Evolutionary conservation across 1,140 invertebrate species (phyloP), one percentile per base, ranked within the genome.

Genomic region (Drosophila willistoni): DNA sequence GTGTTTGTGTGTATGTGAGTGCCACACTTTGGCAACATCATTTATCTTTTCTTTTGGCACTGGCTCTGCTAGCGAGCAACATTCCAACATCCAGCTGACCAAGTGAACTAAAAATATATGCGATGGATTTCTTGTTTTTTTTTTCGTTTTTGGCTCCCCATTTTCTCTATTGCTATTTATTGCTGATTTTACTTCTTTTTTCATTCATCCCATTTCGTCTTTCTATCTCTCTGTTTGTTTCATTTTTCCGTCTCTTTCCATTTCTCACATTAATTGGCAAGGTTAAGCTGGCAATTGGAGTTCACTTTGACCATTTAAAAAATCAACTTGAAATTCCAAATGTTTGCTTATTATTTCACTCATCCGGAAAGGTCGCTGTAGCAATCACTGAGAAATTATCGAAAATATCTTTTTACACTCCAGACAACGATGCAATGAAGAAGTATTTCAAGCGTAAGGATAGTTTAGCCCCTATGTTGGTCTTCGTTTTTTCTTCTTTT

Each of bases 191-290:
- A 67, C 63, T 77, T 56, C 36, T 12, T 39, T 51, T 64, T 29
- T 29, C 29, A n/a, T 29, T 29, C 29, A 29, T 29, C 29, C 29
- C 29, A 29, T 71, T 22, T 19, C 56, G 47, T 64, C 69, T 47
- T 63, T n/a, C n/a, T n/a, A n/a, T 68, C 33, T 17, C 56, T 14
- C 63, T 64, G 51, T 74, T 71, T 42, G 33, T 59, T 34, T 68
- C 54, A n/a, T 60, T 33, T 66, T 25, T 51, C 6, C 1, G 12
- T 44, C 54, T 59, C 39, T 29, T 61, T 67, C 82, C 75, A 82
- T 86, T 76, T 87, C 71, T 87, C 83, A 86, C 79, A 79, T 83
- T 86, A 89, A 86, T 86, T 86, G 82, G 83, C 82, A 87, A 76
- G 82, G 82, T 82, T 82, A 87, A 79, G 83, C 69, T 51, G 74